These are phyloP conservation scores for Gymnobelideus leadbeateri DNA, from an alignment of 2,113 vertebrate genomes.

Conservation along the genomic window DNA sequence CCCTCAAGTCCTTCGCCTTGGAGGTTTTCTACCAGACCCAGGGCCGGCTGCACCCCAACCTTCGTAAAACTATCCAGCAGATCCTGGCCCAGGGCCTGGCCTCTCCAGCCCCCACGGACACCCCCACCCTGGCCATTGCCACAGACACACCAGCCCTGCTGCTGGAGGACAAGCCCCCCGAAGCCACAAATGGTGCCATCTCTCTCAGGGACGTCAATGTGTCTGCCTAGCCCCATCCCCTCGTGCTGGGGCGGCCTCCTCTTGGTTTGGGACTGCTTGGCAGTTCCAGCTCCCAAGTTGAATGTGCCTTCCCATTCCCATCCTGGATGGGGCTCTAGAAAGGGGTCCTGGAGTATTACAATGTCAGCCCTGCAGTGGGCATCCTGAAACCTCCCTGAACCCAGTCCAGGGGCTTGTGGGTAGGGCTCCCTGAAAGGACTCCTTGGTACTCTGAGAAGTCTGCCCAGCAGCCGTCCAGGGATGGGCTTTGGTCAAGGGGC, in stretches of 20 bases:
- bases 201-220: constrained; percentile 95
- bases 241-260: background rate
- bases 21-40: constrained; percentile 97
- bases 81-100: constrained; percentile 92
- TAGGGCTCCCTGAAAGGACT: background rate
- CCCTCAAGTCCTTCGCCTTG: constrained; percentile 94
- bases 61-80: constrained; percentile 94
- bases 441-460: background rate
- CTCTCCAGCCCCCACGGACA: constrained; percentile 72
- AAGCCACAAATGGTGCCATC: constrained; percentile 86
- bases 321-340: background rate
- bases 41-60: constrained; percentile 94
- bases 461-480: background rate
- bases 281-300: constrained; percentile 46
- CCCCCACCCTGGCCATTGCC: constrained; percentile 54
- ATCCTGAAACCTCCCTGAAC: background rate
- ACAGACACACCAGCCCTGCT: constrained; percentile 80
- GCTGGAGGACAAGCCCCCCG: constrained; percentile 85
- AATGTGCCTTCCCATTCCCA: constrained; percentile 79
- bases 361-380: background rate
- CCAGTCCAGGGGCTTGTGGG: background rate
- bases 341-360: too few relatives aligned
- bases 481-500: background rate
- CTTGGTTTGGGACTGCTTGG: constrained; percentile 49
- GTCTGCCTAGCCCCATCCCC: constrained; percentile 87